These are phyloP conservation scores for Cryptophagus acutangulus DNA, from an alignment of 2,888 invertebrate species.

Conservation along the genomic window DNA sequence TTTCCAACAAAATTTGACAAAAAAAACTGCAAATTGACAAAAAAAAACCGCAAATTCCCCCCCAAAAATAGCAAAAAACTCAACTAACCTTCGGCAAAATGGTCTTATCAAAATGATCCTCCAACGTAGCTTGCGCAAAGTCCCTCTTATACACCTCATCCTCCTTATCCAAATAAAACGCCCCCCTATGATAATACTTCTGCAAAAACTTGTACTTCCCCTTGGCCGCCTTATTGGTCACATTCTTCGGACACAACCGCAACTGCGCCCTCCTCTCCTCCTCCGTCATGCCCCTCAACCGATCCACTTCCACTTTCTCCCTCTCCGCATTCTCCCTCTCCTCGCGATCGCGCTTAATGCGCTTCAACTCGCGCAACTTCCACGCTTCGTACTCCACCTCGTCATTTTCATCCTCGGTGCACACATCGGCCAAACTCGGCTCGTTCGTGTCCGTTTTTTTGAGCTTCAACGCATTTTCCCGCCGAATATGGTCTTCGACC, in stretches of 20 bases:
- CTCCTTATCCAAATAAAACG: constrained; percentile 94
- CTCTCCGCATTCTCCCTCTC: constrained; percentile 86
- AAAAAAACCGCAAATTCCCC: too few relatives aligned
- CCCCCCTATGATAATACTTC: constrained; percentile 99
- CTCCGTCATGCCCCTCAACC: constrained; percentile 89
- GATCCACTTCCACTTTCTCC: constrained; percentile 83
- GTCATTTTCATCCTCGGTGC: constrained; percentile 93
- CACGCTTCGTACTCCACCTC: constrained; percentile 96
- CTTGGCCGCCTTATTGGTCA: constrained; percentile 92
- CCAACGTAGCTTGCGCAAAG: constrained; percentile 63
- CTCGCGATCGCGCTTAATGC: constrained; percentile 94
- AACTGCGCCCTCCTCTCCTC: constrained; percentile 90
- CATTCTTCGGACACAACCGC: constrained; percentile 82
- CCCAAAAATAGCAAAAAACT: too few relatives aligned
- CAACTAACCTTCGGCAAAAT: constrained; percentile 97
- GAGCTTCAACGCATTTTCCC: constrained; percentile 64
- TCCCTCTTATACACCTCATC: constrained; percentile 64
- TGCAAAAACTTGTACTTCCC: constrained; percentile 99
- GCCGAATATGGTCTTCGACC: constrained; percentile 83
- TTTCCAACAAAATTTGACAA: too few relatives aligned
- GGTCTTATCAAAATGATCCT: constrained; percentile 99
- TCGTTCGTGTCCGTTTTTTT: constrained; percentile 69
- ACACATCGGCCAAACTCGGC: constrained; percentile 77
- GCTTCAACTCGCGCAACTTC: constrained; percentile 94
- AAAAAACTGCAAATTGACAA: too few relatives aligned